Evolutionary conservation across 2,797 vertebrate species (phyloP).

Genomic region (Tolypeutes matacus): DNA sequence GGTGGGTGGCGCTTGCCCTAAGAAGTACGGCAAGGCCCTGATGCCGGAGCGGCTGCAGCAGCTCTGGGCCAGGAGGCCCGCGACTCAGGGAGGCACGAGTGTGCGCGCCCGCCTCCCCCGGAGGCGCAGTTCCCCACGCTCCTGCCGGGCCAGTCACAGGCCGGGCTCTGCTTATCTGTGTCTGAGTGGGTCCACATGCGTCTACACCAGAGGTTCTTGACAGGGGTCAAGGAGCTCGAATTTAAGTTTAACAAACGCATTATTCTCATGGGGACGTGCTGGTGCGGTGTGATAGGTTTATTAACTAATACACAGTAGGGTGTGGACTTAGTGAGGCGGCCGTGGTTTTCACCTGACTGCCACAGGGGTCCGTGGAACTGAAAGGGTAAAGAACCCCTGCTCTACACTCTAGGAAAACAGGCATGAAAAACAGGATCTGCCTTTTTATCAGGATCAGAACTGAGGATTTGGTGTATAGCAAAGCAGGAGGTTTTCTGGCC

Average conservation of each 20-base stretch:
- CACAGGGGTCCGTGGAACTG: no score
- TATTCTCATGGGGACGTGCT: no score
- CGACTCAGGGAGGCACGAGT: fast-evolving
- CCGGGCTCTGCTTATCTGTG: fast-evolving
- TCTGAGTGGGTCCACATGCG: fast-evolving
- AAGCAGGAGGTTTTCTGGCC: not conserved
- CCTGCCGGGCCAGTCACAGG: fast-evolving
- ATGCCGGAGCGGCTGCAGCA: fast-evolving
- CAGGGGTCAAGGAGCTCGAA: no score
- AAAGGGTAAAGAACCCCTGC: no score
- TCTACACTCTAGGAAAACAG: not conserved
- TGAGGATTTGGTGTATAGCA: fast-evolving
- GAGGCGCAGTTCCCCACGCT: fast-evolving
- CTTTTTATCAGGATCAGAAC: not conserved
- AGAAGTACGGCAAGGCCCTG: fast-evolving
- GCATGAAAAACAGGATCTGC: not conserved
- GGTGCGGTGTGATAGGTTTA: no score
- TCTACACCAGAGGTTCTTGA: no score
- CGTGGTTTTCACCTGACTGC: no score
- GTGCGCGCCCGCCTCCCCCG: fast-evolving
- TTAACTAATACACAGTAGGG: no score
- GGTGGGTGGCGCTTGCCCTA: not conserved
- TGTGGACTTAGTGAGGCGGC: no score
- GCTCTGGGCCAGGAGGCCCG: fast-evolving
- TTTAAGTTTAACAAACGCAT: no score